Evolutionary conservation across 2,113 vertebrate genomes (phyloP).

Genomic region (Rousettus leschenaultii): DNA sequence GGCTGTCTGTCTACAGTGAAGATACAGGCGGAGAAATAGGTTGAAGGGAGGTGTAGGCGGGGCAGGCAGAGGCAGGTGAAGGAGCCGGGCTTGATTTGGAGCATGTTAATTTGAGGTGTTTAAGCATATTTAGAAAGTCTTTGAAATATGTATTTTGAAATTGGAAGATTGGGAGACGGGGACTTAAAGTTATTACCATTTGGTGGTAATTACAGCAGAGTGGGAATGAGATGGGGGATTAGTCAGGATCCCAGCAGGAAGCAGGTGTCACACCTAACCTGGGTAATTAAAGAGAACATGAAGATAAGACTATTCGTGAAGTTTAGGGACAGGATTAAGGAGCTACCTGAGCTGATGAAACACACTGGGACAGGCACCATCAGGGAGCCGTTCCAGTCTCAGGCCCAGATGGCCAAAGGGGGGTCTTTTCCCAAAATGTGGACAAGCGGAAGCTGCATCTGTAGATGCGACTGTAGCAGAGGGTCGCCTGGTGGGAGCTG

Average conservation of each 20-base stretch:
- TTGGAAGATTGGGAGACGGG: background rate
- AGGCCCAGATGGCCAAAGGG: background rate
- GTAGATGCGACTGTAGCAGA: background rate
- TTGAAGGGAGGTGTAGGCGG: background rate
- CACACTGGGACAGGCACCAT: background rate
- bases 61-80: background rate
- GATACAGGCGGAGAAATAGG: background rate
- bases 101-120: background rate
- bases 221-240: background rate
- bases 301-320: background rate
- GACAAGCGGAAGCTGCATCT: background rate
- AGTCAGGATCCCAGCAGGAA: slow-evolving; percentile 18
- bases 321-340: background rate
- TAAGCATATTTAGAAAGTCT: background rate
- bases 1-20: background rate
- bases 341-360: background rate
- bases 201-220: background rate
- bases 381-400: background rate
- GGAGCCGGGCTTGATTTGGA: background rate
- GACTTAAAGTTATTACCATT: background rate
- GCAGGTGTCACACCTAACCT: background rate
- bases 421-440: background rate
- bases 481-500: rapidly evolving
- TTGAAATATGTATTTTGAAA: background rate
- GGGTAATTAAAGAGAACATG: background rate